Evolutionary conservation across 2,113 vertebrate species (phyloP).

Genomic region (Hassar affinis): DNA sequence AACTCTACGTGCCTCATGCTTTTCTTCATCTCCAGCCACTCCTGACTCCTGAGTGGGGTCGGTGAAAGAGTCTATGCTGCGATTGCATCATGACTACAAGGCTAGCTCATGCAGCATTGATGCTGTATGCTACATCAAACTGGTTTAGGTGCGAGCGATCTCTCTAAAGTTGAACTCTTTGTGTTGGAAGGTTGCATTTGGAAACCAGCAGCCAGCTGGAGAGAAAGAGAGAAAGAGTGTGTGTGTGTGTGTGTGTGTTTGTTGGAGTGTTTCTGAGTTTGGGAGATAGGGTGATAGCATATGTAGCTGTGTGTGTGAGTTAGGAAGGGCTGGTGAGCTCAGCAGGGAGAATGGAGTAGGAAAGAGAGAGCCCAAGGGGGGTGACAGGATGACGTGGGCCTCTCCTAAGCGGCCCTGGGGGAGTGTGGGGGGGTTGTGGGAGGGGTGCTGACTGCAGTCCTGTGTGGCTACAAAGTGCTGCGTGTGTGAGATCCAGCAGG

Average conservation of each 20-base stretch:
- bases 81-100: slow-evolving; percentile 33
- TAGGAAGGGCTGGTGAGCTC: slow-evolving; percentile 52
- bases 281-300: slow-evolving; percentile 9
- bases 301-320: slow-evolving; percentile 49
- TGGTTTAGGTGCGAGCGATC: neutral
- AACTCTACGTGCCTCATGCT: neutral
- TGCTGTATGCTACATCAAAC: slow-evolving; percentile 4
- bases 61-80: neutral
- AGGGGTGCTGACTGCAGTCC: slow-evolving; percentile 76
- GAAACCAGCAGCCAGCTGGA: slow-evolving; percentile 48
- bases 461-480: slow-evolving; percentile 75
- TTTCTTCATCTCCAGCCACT: neutral
- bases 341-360: slow-evolving; percentile 50
- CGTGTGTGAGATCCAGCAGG: slow-evolving; percentile 76
- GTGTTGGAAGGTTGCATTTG: slow-evolving; percentile 7
- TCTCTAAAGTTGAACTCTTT: slow-evolving; percentile 26
- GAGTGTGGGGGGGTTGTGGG: slow-evolving; percentile 40
- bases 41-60: neutral
- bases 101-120: slow-evolving; percentile 14
- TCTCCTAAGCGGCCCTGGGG: slow-evolving; percentile 49
- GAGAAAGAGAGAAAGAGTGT: slow-evolving; percentile 22
- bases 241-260: slow-evolving; percentile 35
- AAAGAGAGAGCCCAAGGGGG: slow-evolving; percentile 44
- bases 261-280: slow-evolving; percentile 11
- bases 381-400: slow-evolving; percentile 53